These are phyloP conservation scores for Hydriomena furcata DNA, from an alignment of 2,888 invertebrate species.

Conservation along the genomic window DNA sequence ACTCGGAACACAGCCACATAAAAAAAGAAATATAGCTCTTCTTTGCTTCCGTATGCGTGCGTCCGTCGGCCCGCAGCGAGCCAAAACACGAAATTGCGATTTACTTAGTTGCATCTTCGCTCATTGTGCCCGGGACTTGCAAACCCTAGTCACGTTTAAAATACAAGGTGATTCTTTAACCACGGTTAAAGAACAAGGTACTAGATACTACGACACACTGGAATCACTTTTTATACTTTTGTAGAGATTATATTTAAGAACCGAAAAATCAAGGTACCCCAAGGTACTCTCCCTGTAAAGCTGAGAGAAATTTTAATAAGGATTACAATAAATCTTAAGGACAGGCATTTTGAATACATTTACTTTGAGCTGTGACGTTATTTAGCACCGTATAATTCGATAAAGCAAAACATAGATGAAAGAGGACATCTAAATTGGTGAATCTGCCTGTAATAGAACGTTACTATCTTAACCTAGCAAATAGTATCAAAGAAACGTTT, in stretches of 20 bases:
- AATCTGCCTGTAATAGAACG: constrained; percentile 29
- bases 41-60: constrained; percentile 61
- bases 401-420: too few relatives aligned
- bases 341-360: too few relatives aligned
- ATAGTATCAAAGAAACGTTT: constrained; percentile 46
- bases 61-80: constrained; percentile 49
- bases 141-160: constrained; percentile 51
- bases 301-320: too few relatives aligned
- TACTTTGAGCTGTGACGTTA: too few relatives aligned
- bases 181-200: background rate
- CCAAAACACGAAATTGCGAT: constrained; percentile 62
- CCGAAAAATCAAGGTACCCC: too few relatives aligned
- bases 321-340: too few relatives aligned
- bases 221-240: background rate
- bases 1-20: constrained; percentile 35
- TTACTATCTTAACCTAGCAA: constrained; percentile 37
- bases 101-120: constrained; percentile 50
- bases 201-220: background rate
- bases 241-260: too few relatives aligned
- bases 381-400: too few relatives aligned
- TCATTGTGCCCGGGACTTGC: constrained; percentile 48
- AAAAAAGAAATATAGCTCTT: constrained; percentile 55
- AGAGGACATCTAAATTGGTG: background rate
- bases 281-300: too few relatives aligned
- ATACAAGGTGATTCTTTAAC: constrained; percentile 30